A percentile compares a stretch with the other conserved stretches of the same genome.
Conservation (phyloP, 1,140 invertebrate species). For the Subanguina moxae region DNA sequence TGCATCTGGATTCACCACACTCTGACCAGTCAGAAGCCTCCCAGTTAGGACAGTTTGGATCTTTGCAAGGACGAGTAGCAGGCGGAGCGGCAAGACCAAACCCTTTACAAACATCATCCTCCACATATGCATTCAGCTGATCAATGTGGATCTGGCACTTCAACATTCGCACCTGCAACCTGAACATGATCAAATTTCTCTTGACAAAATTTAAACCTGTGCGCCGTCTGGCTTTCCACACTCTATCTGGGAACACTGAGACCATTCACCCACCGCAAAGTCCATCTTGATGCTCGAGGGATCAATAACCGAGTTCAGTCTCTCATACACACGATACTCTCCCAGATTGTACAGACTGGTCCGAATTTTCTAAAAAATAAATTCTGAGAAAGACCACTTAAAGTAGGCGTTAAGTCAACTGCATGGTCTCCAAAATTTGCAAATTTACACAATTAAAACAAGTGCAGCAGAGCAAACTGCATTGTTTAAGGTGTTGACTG, state of each 20-base stretch:
- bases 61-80: constrained; percentile 40
- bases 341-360: constrained; percentile 32
- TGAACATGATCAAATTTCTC: background rate
- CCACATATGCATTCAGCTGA: constrained; percentile 28
- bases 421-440: background rate
- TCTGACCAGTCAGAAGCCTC: constrained; percentile 46
- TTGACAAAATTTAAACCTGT: constrained; percentile 18
- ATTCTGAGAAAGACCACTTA: constrained; percentile 1
- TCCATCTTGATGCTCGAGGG: constrained; percentile 42
- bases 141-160: constrained; percentile 43
- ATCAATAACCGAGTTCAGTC: constrained; percentile 26
- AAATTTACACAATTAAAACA: no score
- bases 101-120: constrained; percentile 51
- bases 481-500: no score
- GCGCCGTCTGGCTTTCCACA: constrained; percentile 46
- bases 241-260: constrained; percentile 39
- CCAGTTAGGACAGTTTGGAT: constrained; percentile 50
- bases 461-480: no score
- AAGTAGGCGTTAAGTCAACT: background rate
- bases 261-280: constrained; percentile 50
- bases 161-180: constrained; percentile 25
- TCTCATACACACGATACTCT: constrained; percentile 33
- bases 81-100: constrained; percentile 47
- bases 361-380: constrained; percentile 39
- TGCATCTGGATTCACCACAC: constrained; percentile 9